phyloP scores from a whole-genome alignment of 1,140 invertebrate genomes.

The Drosophila oshimai region DNA sequence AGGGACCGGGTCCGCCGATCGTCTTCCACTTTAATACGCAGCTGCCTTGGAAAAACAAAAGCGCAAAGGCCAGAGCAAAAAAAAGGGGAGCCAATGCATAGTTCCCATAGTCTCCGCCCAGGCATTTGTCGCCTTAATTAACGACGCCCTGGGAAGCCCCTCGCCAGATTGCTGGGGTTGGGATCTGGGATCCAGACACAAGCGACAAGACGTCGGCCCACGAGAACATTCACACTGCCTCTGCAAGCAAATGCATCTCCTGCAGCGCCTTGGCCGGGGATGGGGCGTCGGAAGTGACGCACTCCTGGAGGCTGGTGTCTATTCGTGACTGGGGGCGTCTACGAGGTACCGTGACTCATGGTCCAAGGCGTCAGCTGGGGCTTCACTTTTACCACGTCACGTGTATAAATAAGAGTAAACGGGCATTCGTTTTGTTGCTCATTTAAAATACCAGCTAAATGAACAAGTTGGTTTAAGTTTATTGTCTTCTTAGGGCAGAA shows the following conservation, averaged over 20 bases:
- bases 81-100: not conserved
- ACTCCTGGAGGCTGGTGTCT: slow-evolving; percentile 44
- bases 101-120: not conserved
- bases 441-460: too few species aligned
- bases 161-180: slow-evolving; percentile 5
- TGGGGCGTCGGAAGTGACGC: not conserved
- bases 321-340: not conserved
- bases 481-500: not conserved
- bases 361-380: not conserved
- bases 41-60: slow-evolving; percentile 42
- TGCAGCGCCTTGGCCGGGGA: slow-evolving; percentile 31
- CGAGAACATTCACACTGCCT: slow-evolving; percentile 5
- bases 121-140: slow-evolving; percentile 63
- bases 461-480: too few species aligned
- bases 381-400: too few species aligned
- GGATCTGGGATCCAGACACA: not conserved
- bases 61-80: slow-evolving; percentile 26
- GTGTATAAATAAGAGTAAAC: not conserved
- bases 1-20: slow-evolving; percentile 30
- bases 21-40: slow-evolving; percentile 59
- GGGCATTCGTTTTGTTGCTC: not conserved
- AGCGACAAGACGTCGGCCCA: slow-evolving; percentile 17
- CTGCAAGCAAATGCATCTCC: slow-evolving; percentile 64
- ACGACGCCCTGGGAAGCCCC: slow-evolving; percentile 38
- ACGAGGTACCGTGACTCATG: not conserved